These are phyloP conservation scores for Mellilla xanthometata DNA, from an alignment of 2,888 invertebrate species.

Conservation along the genomic window DNA sequence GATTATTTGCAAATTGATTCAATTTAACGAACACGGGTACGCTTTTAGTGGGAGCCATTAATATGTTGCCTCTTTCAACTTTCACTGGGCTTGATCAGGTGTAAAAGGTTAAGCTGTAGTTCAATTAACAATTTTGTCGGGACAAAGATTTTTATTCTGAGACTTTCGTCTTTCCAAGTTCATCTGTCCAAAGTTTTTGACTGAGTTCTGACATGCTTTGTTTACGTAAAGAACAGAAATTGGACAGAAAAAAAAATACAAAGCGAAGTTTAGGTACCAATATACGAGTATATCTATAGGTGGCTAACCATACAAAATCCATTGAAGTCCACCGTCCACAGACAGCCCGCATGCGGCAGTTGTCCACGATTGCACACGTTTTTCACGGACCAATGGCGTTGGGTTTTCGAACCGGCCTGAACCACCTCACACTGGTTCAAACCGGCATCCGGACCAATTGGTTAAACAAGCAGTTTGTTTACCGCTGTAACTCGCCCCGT, in stretches of 20 bases:
- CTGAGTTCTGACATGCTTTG: no score
- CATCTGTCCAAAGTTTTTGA: no score
- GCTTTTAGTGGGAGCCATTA: constrained; percentile 74
- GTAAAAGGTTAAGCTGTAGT: constrained; percentile 13
- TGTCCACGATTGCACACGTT: constrained; percentile 45
- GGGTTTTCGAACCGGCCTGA: constrained; percentile 49
- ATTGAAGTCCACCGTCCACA: constrained; percentile 13
- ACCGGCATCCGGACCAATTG: constrained; percentile 51
- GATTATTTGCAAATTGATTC: constrained; percentile 82
- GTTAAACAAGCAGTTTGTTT: constrained; percentile 61
- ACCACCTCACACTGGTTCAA: no score
- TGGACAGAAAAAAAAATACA: no score
- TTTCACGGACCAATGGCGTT: constrained; percentile 59
- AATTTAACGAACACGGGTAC: constrained; percentile 77
- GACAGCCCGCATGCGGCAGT: constrained; percentile 46
- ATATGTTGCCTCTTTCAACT: constrained; percentile 70
- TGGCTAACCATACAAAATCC: background rate
- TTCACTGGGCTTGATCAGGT: constrained; percentile 61
- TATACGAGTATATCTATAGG: background rate
- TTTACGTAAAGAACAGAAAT: no score
- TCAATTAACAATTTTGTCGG: no score
- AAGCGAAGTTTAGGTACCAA: no score
- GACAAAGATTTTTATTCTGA: no score
- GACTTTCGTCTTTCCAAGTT: no score
- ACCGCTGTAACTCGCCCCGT: constrained; percentile 33